Evolutionary conservation across 1,140 invertebrate genomes (phyloP).

Genomic region (Drosophila jambulina): DNA sequence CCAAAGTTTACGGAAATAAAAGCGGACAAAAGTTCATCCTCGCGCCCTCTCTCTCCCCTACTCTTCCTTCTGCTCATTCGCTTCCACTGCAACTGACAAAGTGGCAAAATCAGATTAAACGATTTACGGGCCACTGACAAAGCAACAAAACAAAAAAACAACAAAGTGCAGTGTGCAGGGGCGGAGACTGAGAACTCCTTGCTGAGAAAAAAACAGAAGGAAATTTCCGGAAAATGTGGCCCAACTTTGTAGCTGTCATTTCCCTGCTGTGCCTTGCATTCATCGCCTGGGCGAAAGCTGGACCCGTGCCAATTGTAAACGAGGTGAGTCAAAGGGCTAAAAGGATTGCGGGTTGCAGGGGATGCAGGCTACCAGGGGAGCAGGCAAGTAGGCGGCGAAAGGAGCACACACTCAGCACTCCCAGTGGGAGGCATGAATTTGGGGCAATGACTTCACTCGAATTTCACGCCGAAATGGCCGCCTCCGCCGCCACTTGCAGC

Average conservation of each 20-base stretch:
- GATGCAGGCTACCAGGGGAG: neutral
- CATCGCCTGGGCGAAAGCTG: constrained; percentile 72
- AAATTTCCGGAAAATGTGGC: constrained; percentile 63
- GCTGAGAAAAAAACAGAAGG: constrained; percentile 3
- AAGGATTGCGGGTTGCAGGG: constrained; percentile 7
- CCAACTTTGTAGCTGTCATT: constrained; percentile 73
- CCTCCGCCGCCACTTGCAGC: constrained; percentile 13
- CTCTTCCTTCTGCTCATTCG: neutral
- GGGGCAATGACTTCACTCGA: constrained; percentile 56
- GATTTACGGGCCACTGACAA: constrained; percentile 35
- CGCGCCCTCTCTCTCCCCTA: constrained; percentile 7
- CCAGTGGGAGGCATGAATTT: constrained; percentile 48
- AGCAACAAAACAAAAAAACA: constrained; percentile 4
- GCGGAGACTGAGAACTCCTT: neutral
- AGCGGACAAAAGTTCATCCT: constrained; percentile 57
- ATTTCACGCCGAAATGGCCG: constrained; percentile 28
- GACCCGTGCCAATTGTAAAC: constrained; percentile 84
- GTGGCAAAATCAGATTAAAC: constrained; percentile 45
- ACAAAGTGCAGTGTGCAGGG: constrained; percentile 18
- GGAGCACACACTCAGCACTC: constrained; percentile 21
- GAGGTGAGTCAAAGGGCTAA: constrained; percentile 66
- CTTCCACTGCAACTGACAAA: constrained; percentile 41
- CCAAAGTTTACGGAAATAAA: constrained; percentile 82
- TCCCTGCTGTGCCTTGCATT: constrained; percentile 66
- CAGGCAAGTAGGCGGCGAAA: neutral